Evolutionary conservation across 2,113 vertebrate species (phyloP).

Genomic region (Gulo gulo): DNA sequence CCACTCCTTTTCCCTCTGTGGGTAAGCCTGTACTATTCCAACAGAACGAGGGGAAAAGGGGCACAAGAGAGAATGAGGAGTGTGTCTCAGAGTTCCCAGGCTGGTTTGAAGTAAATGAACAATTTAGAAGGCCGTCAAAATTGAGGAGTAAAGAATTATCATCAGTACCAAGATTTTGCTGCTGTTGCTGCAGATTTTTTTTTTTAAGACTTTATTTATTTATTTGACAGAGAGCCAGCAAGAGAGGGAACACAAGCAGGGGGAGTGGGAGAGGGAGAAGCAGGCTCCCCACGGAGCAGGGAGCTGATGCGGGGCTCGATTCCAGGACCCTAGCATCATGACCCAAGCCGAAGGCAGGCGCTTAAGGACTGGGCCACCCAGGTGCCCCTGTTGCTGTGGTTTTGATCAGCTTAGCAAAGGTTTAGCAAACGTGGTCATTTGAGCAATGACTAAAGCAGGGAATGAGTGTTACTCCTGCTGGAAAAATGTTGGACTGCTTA

Average conservation of each 20-base stretch:
- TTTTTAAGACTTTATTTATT: too few species aligned
- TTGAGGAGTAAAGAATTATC: background rate
- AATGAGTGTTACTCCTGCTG: background rate
- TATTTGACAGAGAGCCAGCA: too few species aligned
- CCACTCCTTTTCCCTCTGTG: background rate
- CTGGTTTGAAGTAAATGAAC: background rate
- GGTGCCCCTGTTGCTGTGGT: background rate
- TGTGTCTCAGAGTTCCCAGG: background rate
- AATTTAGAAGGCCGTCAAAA: background rate
- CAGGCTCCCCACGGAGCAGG: too few species aligned
- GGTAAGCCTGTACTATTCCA: background rate
- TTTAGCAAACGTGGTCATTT: background rate
- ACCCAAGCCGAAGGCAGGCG: too few species aligned
- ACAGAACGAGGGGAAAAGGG: background rate
- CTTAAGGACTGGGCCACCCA: too few species aligned
- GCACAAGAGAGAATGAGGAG: background rate
- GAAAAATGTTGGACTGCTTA: background rate
- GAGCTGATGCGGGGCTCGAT: accelerated
- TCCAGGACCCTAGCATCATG: too few species aligned
- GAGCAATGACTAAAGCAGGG: background rate
- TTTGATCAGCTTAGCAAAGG: background rate
- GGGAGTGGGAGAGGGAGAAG: too few species aligned
- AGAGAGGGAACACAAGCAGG: too few species aligned
- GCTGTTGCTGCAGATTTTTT: background rate
- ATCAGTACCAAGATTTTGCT: accelerated